Percentiles rank a stretch among this genome's conserved stretches.
phyloP scores from a whole-genome alignment of 1,140 invertebrate genomes.

The Teleopsis dalmanni region DNA sequence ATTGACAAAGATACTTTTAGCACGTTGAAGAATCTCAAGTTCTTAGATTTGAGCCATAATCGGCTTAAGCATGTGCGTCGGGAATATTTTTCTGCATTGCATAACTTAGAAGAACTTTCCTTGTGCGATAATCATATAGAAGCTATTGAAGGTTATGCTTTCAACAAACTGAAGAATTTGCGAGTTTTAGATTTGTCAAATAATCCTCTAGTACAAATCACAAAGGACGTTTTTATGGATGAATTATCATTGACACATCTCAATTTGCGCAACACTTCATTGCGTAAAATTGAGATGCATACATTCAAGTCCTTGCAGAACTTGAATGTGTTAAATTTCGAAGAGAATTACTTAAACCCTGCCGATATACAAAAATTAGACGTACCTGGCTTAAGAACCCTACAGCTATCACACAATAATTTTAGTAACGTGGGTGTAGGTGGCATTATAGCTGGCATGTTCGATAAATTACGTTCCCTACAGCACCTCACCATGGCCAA shows the following conservation, averaged over 20 bases:
- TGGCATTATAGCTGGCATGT: conserved; percentile 44
- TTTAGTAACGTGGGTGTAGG: conserved; percentile 56
- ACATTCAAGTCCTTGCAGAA: conserved; percentile 58
- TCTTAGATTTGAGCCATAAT: conserved; percentile 72
- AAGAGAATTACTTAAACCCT: conserved; percentile 63
- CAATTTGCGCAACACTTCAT: conserved; percentile 46
- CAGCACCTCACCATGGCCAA: conserved; percentile 63
- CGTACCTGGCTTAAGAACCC: conserved; percentile 61
- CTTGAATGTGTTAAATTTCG: conserved; percentile 62
- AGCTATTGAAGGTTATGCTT: conserved; percentile 54
- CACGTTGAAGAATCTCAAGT: conserved; percentile 65
- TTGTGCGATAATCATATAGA: conserved; percentile 57
- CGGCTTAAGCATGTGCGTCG: conserved; percentile 56
- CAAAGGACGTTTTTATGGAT: conserved; percentile 57
- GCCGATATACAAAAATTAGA: conserved; percentile 59
- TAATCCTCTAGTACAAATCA: conserved; percentile 55
- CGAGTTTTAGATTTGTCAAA: conserved; percentile 58
- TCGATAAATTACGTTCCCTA: conserved; percentile 66
- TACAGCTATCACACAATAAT: conserved; percentile 70
- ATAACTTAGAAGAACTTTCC: conserved; percentile 59
- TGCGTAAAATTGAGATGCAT: conserved; percentile 53
- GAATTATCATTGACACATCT: conserved; percentile 54
- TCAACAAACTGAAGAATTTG: conserved; percentile 54
- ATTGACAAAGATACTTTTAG: conserved; percentile 75
- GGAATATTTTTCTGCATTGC: conserved; percentile 56